Evolutionary conservation across 2,888 invertebrate genomes (phyloP), one percentile per base, ranked within the genome.

Genomic region (Hypercompe scribonia): DNA sequence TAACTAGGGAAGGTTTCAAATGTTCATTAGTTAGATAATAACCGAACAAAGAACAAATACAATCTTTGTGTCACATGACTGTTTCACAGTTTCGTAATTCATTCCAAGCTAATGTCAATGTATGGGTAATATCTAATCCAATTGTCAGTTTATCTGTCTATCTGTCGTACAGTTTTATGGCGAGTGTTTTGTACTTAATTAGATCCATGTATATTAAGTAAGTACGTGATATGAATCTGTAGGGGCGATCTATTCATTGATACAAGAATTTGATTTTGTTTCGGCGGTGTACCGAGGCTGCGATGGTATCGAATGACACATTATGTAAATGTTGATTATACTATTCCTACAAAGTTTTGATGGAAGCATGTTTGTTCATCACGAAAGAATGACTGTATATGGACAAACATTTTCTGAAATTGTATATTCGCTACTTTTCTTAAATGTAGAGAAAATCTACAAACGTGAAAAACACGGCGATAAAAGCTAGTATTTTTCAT

Each of bases 191-290:
- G 83, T 80, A 81, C 83, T 74, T 80, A 82, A 82, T 82, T 82
- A 82, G 80, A 81, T 82, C 77, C 68, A 82, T 83, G 82, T 80
- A 81, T 82, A 83, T 81, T 81, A 81, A 82, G 76, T 69, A 78
- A 76, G 80, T 3, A 77, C 83, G 80, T 82, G 82, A 82, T 82
- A 81, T 39, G 78, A 65, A 82, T 82, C 81, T 78, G 11, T 74
- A 76, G 81, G 82, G 82, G 81, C 50, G 73, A 73, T 65, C 42
- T 8, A 65, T 46, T 42, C 31, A 66, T 64, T n/a, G 50, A 63
- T 61, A 68, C 63, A 36, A 46, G 50, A 15, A 31, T 70, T 66
- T 58, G 66, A 50, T 67, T 33, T 61, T n/a, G 34, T 63, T 72
- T 72, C 63, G 68, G 67, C 34, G 36, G 64, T 67, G 66, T 58